Percentiles rank a stretch among this genome's conserved stretches.
phyloP scores from a whole-genome alignment of 2,888 invertebrate species.

The Agonum fuliginosum region DNA sequence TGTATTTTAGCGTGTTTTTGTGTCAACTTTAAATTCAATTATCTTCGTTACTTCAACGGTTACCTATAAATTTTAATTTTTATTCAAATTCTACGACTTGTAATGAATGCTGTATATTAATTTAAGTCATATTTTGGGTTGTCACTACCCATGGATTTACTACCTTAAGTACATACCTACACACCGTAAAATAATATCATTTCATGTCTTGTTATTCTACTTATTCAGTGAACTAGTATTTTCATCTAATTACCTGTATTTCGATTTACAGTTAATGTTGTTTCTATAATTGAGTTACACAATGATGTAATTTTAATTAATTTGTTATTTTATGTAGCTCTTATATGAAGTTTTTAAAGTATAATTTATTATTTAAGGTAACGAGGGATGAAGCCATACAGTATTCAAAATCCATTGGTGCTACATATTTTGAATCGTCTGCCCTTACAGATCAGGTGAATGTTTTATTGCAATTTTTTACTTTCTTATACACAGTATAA shows the following conservation, averaged over 20 bases:
- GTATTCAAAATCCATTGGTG: slow-evolving; percentile 89
- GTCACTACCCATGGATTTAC: too few relatives aligned
- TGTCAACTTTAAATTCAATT: too few relatives aligned
- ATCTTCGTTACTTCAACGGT: too few relatives aligned
- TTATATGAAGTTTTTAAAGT: too few relatives aligned
- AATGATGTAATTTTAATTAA: neutral
- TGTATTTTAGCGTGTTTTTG: too few relatives aligned
- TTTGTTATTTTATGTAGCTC: neutral
- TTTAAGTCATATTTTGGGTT: too few relatives aligned
- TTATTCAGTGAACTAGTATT: slow-evolving; percentile 27
- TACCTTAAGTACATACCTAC: too few relatives aligned
- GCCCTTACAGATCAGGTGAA: slow-evolving; percentile 83
- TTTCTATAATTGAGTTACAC: neutral
- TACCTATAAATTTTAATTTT: too few relatives aligned
- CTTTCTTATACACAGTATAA: too few relatives aligned
- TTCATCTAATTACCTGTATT: neutral
- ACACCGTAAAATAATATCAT: neutral
- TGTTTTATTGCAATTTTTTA: neutral
- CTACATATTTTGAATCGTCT: slow-evolving; percentile 89
- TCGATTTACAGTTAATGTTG: neutral
- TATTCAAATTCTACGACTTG: too few relatives aligned
- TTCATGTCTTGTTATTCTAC: slow-evolving; percentile 16
- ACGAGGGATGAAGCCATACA: slow-evolving; percentile 80
- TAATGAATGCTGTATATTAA: too few relatives aligned
- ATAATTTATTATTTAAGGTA: slow-evolving; percentile 68